Conservation (phyloP, 2,113 vertebrate genomes). For the Riparia riparia region DNA sequence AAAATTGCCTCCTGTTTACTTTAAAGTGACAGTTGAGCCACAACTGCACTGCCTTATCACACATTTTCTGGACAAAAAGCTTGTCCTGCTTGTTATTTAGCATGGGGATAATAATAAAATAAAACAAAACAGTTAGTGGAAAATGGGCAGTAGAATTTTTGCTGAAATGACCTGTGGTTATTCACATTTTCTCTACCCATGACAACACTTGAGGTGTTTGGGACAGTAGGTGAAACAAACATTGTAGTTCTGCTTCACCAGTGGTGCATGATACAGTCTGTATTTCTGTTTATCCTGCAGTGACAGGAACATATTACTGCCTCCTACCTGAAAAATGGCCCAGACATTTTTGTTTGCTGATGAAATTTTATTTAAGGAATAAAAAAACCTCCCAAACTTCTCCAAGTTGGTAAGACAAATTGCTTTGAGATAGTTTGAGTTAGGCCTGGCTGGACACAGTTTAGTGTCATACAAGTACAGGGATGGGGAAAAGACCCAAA, state of each 20-base stretch:
- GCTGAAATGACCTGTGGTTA: neutral
- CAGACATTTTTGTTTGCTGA: neutral
- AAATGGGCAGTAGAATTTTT: neutral
- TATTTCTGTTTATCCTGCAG: neutral
- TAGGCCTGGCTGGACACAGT: neutral
- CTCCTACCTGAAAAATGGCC: neutral
- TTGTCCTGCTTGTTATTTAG: neutral
- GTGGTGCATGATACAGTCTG: neutral
- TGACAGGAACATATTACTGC: neutral
- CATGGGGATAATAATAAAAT: neutral
- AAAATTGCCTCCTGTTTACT: slow-evolving; percentile 42
- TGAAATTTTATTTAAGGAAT: neutral
- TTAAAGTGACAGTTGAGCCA: neutral
- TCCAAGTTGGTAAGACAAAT: neutral
- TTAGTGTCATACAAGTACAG: neutral
- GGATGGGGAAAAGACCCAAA: neutral
- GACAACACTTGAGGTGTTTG: neutral
- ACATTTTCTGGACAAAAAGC: neutral
- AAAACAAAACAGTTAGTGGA: neutral
- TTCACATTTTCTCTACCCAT: neutral
- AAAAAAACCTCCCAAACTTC: neutral
- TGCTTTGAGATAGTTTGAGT: neutral
- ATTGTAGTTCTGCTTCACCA: neutral
- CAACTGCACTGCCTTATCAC: slow-evolving; percentile 17
- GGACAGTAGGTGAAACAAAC: neutral